These are phyloP conservation scores for Drosophila fulvimacula DNA, from an alignment of 2,888 invertebrate species.

Conservation along the genomic window DNA sequence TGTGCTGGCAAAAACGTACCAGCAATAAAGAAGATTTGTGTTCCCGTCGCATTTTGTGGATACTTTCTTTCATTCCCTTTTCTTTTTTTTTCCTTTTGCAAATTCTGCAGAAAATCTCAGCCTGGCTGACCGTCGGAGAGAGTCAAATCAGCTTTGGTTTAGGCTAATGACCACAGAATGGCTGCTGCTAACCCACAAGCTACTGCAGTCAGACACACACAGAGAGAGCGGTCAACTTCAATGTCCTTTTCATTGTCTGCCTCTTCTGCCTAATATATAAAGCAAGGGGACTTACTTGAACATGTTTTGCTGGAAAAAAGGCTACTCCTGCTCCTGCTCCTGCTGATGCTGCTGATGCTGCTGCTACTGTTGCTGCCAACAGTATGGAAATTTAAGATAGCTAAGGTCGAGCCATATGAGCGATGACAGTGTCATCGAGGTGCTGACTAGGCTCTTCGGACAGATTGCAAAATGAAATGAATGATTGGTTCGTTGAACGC, in stretches of 20 bases:
- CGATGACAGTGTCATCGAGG: conserved; percentile 46
- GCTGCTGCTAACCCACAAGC: conserved; percentile 68
- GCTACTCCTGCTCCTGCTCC: conserved; percentile 12
- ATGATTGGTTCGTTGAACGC: conserved; percentile 60
- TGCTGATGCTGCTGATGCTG: no score
- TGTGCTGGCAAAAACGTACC: conserved; percentile 74
- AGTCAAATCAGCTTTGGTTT: conserved; percentile 76
- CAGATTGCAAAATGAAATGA: conserved; percentile 68
- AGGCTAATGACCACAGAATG: conserved; percentile 80
- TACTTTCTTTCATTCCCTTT: conserved; percentile 37
- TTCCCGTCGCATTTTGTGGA: conserved; percentile 76
- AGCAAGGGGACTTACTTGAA: conserved; percentile 45
- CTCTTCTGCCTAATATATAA: conserved; percentile 41
- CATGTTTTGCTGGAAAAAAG: conserved; percentile 31
- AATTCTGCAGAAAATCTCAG: conserved; percentile 74
- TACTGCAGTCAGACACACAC: conserved; percentile 62
- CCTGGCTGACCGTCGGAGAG: conserved; percentile 16
- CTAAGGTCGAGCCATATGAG: conserved; percentile 30
- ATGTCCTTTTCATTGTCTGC: conserved; percentile 61
- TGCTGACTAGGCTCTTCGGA: conserved; percentile 51
- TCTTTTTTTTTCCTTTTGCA: conserved; percentile 50
- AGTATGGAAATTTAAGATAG: conserved; percentile 31
- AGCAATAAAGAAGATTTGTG: conserved; percentile 79
- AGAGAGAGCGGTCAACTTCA: conserved; percentile 48
- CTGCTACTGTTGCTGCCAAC: conserved; percentile 21